Conservation (phyloP, 2,888 invertebrate species). For the Hyposoter dolosus region DNA sequence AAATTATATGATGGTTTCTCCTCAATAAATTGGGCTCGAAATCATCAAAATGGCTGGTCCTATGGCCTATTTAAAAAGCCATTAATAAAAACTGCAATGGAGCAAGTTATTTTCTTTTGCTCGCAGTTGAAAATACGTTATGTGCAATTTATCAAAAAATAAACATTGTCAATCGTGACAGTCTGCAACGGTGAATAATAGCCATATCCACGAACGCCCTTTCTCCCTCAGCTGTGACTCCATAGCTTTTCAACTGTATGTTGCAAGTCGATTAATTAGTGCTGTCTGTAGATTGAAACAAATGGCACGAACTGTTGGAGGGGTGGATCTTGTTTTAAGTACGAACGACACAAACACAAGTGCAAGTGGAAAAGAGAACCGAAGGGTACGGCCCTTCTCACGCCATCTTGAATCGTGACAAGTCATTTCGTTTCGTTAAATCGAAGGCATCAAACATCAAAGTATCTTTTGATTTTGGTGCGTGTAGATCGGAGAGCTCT, state of each 20-base stretch:
- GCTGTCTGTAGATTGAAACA: constrained; percentile 86
- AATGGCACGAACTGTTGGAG: constrained; percentile 81
- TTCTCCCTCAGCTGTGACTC: constrained; percentile 33
- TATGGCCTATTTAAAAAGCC: background rate
- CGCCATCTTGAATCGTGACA: constrained; percentile 69
- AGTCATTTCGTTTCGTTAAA: constrained; percentile 7
- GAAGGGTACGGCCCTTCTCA: constrained; percentile 85
- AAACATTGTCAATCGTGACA: constrained; percentile 1
- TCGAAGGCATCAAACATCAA: constrained; percentile 14
- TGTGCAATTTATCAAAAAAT: background rate
- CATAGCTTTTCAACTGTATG: constrained; percentile 71
- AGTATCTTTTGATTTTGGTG: constrained; percentile 14
- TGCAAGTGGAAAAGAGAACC: constrained; percentile 81
- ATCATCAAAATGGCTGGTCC: background rate
- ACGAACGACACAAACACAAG: constrained; percentile 14
- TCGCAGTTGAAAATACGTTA: constrained; percentile 1
- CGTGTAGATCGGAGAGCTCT: background rate
- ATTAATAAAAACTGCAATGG: constrained; percentile 7
- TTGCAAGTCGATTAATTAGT: constrained; percentile 78
- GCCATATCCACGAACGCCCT: constrained; percentile 15
- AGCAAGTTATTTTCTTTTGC: constrained; percentile 15
- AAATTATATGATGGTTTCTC: background rate
- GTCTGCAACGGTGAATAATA: constrained; percentile 2
- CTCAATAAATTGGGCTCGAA: background rate
- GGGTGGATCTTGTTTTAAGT: constrained; percentile 28